A percentile compares a stretch with the other conserved stretches of the same genome.
phyloP scores from a whole-genome alignment of 2,113 vertebrate species.

The Embiotoca jacksoni region DNA sequence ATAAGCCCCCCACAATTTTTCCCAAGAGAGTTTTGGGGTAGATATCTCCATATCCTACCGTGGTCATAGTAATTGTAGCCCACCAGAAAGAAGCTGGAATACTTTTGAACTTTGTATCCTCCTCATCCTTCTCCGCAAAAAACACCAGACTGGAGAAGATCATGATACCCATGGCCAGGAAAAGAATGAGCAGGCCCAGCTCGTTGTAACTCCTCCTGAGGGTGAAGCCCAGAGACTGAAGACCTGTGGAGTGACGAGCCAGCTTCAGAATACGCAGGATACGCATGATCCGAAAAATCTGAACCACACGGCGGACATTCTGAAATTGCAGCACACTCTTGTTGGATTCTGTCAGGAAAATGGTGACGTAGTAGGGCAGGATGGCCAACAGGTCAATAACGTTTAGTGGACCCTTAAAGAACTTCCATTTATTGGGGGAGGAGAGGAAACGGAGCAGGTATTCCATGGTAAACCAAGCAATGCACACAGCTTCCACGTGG shows the following conservation, averaged over 20 bases:
- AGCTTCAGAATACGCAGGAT: conserved; percentile 97
- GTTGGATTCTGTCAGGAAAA: conserved; percentile 99
- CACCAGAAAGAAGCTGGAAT: conserved; percentile 99
- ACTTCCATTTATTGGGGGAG: conserved; percentile 99
- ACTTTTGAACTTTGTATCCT: conserved; percentile 99
- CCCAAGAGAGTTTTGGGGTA: conserved; percentile 98
- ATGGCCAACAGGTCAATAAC: conserved; percentile 98
- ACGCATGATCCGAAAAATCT: conserved; percentile 99
- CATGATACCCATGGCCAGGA: conserved; percentile 99
- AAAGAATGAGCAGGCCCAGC: conserved; percentile 96
- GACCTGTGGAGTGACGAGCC: conserved; percentile 96
- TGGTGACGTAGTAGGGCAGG: conserved; percentile 97
- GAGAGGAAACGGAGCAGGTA: conserved; percentile 97
- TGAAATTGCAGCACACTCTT: conserved; percentile 99
- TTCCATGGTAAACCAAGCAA: conserved; percentile 99
- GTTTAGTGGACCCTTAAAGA: conserved; percentile 98
- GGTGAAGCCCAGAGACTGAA: conserved; percentile 98
- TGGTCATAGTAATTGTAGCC: conserved; percentile 99
- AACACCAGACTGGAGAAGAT: conserved; percentile 99
- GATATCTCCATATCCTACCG: conserved; percentile 98
- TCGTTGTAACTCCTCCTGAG: conserved; percentile 97
- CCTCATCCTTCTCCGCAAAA: conserved; percentile 98
- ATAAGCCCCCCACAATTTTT: conserved; percentile 97
- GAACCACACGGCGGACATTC: conserved; percentile 96
- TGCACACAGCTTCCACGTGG: conserved; percentile 97